Base-by-base conservation (phyloP, 2,113 vertebrate genomes). In the Gymnobelideus leadbeateri region DNA sequence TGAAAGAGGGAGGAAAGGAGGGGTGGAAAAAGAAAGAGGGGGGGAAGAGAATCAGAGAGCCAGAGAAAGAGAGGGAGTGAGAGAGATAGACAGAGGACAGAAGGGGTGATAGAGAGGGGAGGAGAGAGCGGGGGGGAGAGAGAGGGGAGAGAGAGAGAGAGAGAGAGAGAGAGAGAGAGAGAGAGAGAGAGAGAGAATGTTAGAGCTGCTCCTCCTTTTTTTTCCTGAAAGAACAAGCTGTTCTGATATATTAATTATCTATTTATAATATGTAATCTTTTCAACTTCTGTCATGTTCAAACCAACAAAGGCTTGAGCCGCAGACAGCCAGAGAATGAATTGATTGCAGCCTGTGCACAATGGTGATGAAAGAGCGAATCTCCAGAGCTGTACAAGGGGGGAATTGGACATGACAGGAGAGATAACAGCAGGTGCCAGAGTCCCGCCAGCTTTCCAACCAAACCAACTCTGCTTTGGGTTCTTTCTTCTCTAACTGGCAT, bases 231-330 rank as follows among this genome's bases (percentile, higher is more conserved):
- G 68, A 95, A 96, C 91, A 94, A 96, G 97, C 97, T 97, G 84
- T 94, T 95, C 93, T 97, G 97, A 95, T 93, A 94, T 61, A 95
- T 96, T 96, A 96, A 95, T 97, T 94, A 98, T 95, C 97, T 96
- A 95, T 96, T 97, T 97, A 98, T 96, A 97, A 96, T 93, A 53
- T 89, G 96, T 90, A 95, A 94, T 95, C 96, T 96, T 98, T 97
- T 97, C 98, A 96, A 98, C 97, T 96, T 97, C 97, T 96, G 95
- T 96, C 98, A 68, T 43, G 91, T 96, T 96, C 94, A 91, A 97
- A 96, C 97, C 97, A 97, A 95, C 96, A 97, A 84, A 97, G 97
- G 97, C 97, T 93, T 96, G 89, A 97, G 97, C 96, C 52, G 96
- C 94, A 98, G 96, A 95, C 94, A 96, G 96, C 94, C 50, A 25